Percentiles rank a stretch among this genome's conserved stretches.
Conservation (phyloP, 2,797 vertebrate species). For the Rhincodon typus region DNA sequence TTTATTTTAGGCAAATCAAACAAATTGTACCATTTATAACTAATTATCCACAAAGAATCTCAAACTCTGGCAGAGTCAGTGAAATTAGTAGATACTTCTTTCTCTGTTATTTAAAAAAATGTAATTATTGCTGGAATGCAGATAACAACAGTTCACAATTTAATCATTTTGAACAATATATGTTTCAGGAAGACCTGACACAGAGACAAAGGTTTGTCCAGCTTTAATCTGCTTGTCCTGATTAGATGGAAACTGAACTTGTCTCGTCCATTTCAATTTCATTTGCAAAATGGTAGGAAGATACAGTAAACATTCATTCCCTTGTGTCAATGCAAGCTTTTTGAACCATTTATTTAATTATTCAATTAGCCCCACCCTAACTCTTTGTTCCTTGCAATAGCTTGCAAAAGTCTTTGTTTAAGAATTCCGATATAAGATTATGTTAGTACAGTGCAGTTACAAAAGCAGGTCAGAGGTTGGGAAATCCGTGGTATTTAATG, state of each 20-base stretch:
- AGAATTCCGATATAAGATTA: no score
- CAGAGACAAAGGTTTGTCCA: not conserved
- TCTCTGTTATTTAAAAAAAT: constrained; percentile 11
- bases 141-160: constrained; percentile 14
- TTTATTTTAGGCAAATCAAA: constrained; percentile 29
- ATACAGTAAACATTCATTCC: not conserved
- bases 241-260: not conserved
- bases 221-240: not conserved
- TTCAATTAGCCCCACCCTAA: not conserved
- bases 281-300: not conserved
- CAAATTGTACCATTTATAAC: constrained; percentile 29
- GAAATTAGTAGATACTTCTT: constrained; percentile 23
- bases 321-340: not conserved
- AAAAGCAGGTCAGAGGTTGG: no score
- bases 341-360: not conserved
- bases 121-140: not conserved
- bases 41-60: constrained; percentile 18
- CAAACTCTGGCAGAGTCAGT: constrained; percentile 16
- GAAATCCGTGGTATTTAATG: no score
- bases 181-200: not conserved
- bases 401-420: no score
- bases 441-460: no score
- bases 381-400: no score
- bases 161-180: not conserved
- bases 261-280: not conserved